Evolutionary conservation across 2,113 vertebrate species (phyloP), one percentile per base, ranked within the genome.

Genomic region (Equus przewalskii): DNA sequence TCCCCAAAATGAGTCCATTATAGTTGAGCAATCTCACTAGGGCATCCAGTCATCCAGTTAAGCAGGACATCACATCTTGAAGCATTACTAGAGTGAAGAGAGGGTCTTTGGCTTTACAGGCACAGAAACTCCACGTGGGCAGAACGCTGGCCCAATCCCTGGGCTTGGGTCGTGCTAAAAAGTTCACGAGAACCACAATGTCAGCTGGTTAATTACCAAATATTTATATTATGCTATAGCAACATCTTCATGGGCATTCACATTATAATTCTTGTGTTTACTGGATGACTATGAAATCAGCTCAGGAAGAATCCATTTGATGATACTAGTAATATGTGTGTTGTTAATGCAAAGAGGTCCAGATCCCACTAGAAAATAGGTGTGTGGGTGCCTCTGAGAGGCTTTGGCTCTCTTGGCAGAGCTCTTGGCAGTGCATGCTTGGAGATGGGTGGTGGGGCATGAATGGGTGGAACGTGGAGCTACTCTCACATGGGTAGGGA

Each of bases 381-480:
- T 75, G 22, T 28, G 16, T 11, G 8, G 58, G 24, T 41, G 8
- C 18, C 26, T 1, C 8, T 16, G 28, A 58, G n/a, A 60, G 16
- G 30, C 13, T 75, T 5, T 33, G 13, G 11, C 18, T 81, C 22
- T 67, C 51, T 67, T 21, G 5, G 51, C 58, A 86, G 73, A n/a
- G 36, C 3, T 51, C 26, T 67, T 15, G 28, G 9, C 9, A 7
- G 26, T 26, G 1, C 7, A 6, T 1, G 2, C 6, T 4, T 64
- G 3, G 33, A 24, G 4, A 13, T 12, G n/a, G 49, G 19, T 24
- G 22, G 21, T 49, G 1, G 22, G 19, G 6, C 10, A 22, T 15
- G 18, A 67, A 6, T 49, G 10, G 3, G 5, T 78, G 11, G 65
- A 30, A 51, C 24, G 22, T 62, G 4, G 4, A 94, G 22, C 46